These are phyloP conservation scores for Lophius americanus DNA, from an alignment of 2,797 vertebrate species.

Conservation along the genomic window DNA sequence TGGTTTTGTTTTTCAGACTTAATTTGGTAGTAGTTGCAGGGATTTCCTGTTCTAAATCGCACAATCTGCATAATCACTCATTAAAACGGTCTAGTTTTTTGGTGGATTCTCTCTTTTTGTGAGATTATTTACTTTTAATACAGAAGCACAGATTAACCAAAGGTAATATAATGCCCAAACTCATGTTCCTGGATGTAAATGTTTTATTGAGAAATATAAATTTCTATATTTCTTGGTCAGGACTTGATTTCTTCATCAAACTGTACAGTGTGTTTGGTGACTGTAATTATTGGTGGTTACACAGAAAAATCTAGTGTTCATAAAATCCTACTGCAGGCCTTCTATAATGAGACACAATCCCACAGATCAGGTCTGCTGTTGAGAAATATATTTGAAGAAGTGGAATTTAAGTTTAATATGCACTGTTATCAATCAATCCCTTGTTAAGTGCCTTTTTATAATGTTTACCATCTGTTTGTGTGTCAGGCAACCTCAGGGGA, in stretches of 20 bases:
- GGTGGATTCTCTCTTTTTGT: conserved; percentile 63
- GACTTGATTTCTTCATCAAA: conserved; percentile 34
- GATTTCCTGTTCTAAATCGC: conserved; percentile 15
- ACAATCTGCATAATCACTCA: background rate
- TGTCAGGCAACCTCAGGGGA: conserved; percentile 71
- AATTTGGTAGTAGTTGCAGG: background rate
- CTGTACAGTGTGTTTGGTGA: conserved; percentile 14
- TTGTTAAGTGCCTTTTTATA: conserved; percentile 77
- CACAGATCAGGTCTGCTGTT: conserved; percentile 44
- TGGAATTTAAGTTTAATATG: conserved; percentile 57
- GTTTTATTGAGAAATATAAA: conserved; percentile 37
- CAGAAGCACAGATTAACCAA: conserved; percentile 78
- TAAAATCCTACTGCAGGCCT: conserved; percentile 20
- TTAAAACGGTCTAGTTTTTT: background rate
- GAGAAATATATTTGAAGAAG: conserved; percentile 48
- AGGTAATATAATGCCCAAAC: conserved; percentile 69
- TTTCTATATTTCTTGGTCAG: conserved; percentile 43
- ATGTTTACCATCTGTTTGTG: conserved; percentile 63
- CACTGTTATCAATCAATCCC: conserved; percentile 71
- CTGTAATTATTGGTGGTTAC: conserved; percentile 24
- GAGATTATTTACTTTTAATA: conserved; percentile 53
- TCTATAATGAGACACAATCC: conserved; percentile 23
- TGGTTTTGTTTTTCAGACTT: background rate
- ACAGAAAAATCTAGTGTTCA: conserved; percentile 29
- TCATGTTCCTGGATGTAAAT: conserved; percentile 60